Evolutionary conservation across 1,140 invertebrate species (phyloP), one percentile per base, ranked within the genome.

Genomic region (Penaeus chinensis): DNA sequence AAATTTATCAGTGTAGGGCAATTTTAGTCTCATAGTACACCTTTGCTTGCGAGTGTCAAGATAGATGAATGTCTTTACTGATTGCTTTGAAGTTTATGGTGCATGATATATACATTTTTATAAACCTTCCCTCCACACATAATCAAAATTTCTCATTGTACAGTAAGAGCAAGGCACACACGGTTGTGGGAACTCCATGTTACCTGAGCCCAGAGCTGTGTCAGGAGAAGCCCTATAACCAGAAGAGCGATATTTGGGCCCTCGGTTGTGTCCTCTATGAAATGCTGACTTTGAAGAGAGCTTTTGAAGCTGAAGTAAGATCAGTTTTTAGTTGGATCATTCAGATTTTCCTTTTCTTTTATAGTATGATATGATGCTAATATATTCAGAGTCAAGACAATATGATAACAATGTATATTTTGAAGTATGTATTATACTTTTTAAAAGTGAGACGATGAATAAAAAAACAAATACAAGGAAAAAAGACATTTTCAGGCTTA

Each of bases 151-250:
- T 65, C 65, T 22, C 60, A 63, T 69, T 19, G 42, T 60, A 47
- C 85, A 90, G 92, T 82, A 94, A 93, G 91, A 94, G 92, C 87
- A 93, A 93, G 89, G 93, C 94, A n/a, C 92, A 91, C 81, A 94
- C 95, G 91, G 93, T 96, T 37, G 96, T 96, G 84, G 96, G 97
- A 66, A 97, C 97, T 63, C 96, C 95, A 79, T 95, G 95, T 92
- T 98, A 97, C 92, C 94, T 97, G 91, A 96, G 96, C 19, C 97
- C 97, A 62, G 97, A 98, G 93, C 92, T 97, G 69, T 95, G 97
- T 90, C 94, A 95, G 92, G 95, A 95, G 63, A 94, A 95, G 91
- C 93, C 94, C 47, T 97, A 96, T 89, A 94, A 95, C 91, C 93
- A 93, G 11, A 96, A 96, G 92, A 95, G 94, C 89, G 97, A 98